Evolutionary conservation across 1,140 invertebrate species (phyloP), one percentile per base, ranked within the genome.

Genomic region (Phymastichus coffea): DNA sequence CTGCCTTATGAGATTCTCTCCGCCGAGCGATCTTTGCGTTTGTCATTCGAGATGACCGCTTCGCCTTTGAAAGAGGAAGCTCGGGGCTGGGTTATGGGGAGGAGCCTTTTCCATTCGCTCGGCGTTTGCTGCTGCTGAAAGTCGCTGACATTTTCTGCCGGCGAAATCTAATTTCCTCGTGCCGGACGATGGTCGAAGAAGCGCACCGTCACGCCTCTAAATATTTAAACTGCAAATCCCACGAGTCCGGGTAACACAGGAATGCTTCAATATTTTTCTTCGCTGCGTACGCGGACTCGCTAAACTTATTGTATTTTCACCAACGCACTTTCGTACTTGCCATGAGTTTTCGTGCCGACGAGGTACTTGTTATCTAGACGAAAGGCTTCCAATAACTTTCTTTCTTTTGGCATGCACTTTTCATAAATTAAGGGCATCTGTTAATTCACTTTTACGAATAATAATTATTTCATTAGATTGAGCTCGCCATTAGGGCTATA

Each of bases 151-250:
- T 59, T 53, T 58, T 52, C 48, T 30, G 23, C 30, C 15, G 22
- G 37, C 28, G 15, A 59, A 59, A 63, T 63, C 40, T 49, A 58
- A 63, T 63, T 55, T 59, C 38, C 12, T 44, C 23, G 49, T 17
- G 52, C 56, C 56, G 40, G 26, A 55, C 54, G 38, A 46, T 64
- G 63, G 48, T 58, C 54, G 57, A 43, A 41, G 37, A 47, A 41
- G 40, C 30, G 30, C 30, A 33, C 44, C 4, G 17, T 22, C n/a
- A 17, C 14, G 35, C n/a, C n/a, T 41, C 35, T 62, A 64, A 62
- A 63, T 48, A 66, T 70, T 71, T 71, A 69, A 73, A 72, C 68
- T 72, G 65, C 70, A 69, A 68, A 63, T 63, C 64, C 62, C 43
- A 17, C 17, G 46, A 28, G 48, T 28, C 37, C 15, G 20, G 19